phyloP scores from a whole-genome alignment of 2,113 vertebrate species.

The Chinchilla lanigera region DNA sequence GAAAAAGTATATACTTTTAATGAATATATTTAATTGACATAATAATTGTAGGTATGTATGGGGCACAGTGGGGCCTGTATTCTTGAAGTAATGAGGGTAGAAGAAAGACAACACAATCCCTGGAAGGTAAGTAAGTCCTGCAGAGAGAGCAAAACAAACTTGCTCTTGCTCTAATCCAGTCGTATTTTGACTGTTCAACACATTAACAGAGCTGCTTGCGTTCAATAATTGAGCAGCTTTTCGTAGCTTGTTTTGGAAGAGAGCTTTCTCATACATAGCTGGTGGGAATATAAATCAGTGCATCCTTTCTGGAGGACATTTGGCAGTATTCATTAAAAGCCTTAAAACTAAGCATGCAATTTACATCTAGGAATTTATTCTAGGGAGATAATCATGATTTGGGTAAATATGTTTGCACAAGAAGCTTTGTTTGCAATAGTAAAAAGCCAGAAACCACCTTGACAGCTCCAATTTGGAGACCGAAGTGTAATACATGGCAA shows the following conservation, averaged over 20 bases:
- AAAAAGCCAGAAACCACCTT: slow-evolving; percentile 12
- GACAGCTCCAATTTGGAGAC: not conserved
- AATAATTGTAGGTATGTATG: not conserved
- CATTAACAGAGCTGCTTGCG: not conserved
- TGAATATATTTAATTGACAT: not conserved
- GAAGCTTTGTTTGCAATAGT: not conserved
- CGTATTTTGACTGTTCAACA: slow-evolving; percentile 1
- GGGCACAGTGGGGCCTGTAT: not conserved
- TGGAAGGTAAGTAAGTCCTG: not conserved
- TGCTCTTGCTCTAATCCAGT: slow-evolving; percentile 8
- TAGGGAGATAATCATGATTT: slow-evolving; percentile 19
- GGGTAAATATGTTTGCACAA: slow-evolving; percentile 33
- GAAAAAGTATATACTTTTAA: not conserved
- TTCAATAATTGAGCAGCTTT: slow-evolving; percentile 36
- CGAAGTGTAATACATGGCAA: not conserved
- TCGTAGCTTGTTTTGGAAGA: slow-evolving; percentile 17
- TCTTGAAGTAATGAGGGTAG: not conserved
- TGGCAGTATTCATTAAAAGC: slow-evolving; percentile 40
- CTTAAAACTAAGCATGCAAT: slow-evolving; percentile 48
- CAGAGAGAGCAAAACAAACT: not conserved
- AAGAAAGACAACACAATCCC: not conserved
- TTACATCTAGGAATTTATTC: slow-evolving; percentile 39
- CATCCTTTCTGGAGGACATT: slow-evolving; percentile 11
- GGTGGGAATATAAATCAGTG: not conserved
- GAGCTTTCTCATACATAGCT: not conserved